Base-by-base conservation (phyloP, 2,113 vertebrate species). In the Poicephalus meyeri region DNA sequence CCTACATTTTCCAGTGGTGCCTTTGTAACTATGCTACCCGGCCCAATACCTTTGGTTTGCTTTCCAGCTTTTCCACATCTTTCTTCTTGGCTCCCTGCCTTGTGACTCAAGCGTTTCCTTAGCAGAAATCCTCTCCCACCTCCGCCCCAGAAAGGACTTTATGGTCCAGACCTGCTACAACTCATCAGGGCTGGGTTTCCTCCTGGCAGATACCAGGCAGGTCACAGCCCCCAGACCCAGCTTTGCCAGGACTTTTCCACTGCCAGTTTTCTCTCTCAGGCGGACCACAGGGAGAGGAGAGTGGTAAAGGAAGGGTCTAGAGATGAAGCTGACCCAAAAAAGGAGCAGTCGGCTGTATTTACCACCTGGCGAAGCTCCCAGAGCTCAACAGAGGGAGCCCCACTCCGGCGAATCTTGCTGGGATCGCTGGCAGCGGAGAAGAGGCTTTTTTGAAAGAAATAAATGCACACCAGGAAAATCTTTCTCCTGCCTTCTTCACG, bases 361-460 rank as follows among this genome's bases (percentile, higher is more conserved):
- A 53, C 41, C 41, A 80, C 53, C 88, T 95, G 95, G 92, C 35
- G 1, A 84, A 93, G 83, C 88, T 96, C 86, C 96, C 80, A 69
- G 41, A 89, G 92, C 90, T 96, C 95, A 97, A 96, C 90, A 97
- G 96, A 96, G 88, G 95, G 93, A 96, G 93, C 96, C 71, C 91
- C 92, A 96, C 90, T 93, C 92, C 70, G 13, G 50, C 1, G 3
- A 96, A 96, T 94, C 72, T 89, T 81, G 49, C 44, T 0, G 1
- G 50, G 33, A 91, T 70, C 64, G 72, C 72, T 44, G 55, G 13
- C 1, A 3, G 31, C 47, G 17, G 16, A 83, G 70, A 91, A 66
- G 9, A 80, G 20, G 55, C 2, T 20, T 44, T 50, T 63, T 73
- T 5, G 10, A 49, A 33, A 37, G 21, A 86, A 88, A 94, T 58